These are phyloP conservation scores for Syritta pipiens DNA, from an alignment of 2,888 invertebrate species.

Conservation along the genomic window DNA sequence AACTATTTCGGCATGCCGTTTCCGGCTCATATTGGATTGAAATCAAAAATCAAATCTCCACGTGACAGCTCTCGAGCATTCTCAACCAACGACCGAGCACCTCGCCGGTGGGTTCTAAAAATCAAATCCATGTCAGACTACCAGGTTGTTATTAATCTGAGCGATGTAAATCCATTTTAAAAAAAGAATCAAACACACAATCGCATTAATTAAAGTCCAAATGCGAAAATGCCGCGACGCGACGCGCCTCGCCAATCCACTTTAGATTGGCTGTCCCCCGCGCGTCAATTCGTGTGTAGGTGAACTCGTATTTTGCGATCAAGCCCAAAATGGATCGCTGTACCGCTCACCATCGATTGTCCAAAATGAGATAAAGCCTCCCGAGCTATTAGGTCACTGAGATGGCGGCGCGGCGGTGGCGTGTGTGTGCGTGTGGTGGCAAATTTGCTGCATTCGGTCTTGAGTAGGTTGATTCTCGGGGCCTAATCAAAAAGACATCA, in stretches of 20 bases:
- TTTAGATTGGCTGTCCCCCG: constrained; percentile 34
- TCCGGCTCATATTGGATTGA: constrained; percentile 26
- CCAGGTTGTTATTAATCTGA: constrained; percentile 53
- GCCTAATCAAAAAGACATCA: background rate
- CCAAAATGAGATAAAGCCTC: constrained; percentile 59
- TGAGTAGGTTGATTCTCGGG: background rate
- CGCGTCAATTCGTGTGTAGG: constrained; percentile 43
- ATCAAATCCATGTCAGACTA: constrained; percentile 52
- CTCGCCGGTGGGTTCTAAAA: constrained; percentile 20
- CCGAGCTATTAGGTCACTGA: constrained; percentile 55
- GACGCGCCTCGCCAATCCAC: constrained; percentile 18
- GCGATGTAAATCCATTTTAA: constrained; percentile 60
- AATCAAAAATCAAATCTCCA: constrained; percentile 18
- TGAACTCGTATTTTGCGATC: constrained; percentile 57
- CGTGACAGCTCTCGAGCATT: too few relatives aligned
- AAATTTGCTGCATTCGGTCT: constrained; percentile 38
- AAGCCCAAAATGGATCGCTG: constrained; percentile 43
- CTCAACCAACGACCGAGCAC: too few relatives aligned
- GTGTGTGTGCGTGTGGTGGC: background rate
- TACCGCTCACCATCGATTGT: constrained; percentile 43
- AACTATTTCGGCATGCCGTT: background rate
- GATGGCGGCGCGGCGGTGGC: constrained; percentile 1
- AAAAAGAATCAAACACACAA: constrained; percentile 54
- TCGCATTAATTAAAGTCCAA: constrained; percentile 60
- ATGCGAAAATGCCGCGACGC: constrained; percentile 35